These are phyloP conservation scores for Platichthys stellatus DNA, from an alignment of 2,113 vertebrate genomes.

Conservation along the genomic window DNA sequence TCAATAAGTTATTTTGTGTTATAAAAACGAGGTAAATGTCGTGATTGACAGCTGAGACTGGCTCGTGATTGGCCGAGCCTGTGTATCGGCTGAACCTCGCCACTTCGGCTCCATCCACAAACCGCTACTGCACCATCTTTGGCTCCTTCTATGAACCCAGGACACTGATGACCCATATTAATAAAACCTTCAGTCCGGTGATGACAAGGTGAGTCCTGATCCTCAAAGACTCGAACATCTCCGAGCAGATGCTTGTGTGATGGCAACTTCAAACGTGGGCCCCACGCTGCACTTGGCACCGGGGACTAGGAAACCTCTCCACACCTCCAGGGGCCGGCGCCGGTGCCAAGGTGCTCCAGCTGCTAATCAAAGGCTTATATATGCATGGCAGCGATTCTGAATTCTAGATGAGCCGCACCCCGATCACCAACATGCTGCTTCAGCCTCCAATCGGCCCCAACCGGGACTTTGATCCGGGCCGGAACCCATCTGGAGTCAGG, in stretches of 20 bases:
- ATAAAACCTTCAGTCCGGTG: neutral
- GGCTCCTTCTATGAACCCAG: no score
- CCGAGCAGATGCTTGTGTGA: constrained; percentile 62
- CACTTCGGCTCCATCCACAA: no score
- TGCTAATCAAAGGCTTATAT: constrained; percentile 67
- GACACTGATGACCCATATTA: neutral
- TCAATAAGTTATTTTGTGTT: no score
- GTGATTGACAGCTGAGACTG: no score
- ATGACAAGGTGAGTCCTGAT: neutral
- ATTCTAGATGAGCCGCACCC: constrained; percentile 49
- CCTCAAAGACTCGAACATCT: constrained; percentile 1
- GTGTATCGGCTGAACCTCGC: no score
- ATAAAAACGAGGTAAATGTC: no score
- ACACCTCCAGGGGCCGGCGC: constrained; percentile 46
- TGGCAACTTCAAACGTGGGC: constrained; percentile 63
- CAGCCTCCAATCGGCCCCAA: constrained; percentile 35
- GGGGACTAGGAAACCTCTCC: constrained; percentile 39
- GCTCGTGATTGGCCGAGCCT: no score
- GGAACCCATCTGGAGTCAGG: constrained; percentile 37
- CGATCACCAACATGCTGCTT: constrained; percentile 27
- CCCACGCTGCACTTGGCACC: constrained; percentile 61
- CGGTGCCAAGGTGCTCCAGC: constrained; percentile 52
- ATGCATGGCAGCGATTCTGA: constrained; percentile 60
- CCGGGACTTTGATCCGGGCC: constrained; percentile 60
- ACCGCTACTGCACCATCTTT: no score